These are phyloP conservation scores for Rhinopomastus cyanomelas DNA, from an alignment of 2,113 vertebrate genomes.

Conservation along the genomic window DNA sequence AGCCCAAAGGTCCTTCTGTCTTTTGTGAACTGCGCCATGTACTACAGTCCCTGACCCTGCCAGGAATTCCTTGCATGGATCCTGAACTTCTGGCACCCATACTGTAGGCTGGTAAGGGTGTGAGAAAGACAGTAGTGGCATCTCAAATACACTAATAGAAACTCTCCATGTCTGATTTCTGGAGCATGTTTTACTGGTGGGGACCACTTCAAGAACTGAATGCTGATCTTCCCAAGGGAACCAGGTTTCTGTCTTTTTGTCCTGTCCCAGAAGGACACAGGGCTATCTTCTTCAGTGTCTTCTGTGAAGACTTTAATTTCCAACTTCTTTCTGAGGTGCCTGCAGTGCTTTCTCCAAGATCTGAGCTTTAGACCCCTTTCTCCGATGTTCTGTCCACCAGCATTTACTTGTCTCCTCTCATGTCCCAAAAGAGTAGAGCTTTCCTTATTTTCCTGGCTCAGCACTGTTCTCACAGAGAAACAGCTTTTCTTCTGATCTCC, in stretches of 20 bases:
- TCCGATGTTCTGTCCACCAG: not conserved
- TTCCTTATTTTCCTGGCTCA: not conserved
- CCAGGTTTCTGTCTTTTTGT: not conserved
- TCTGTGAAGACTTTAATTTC: not conserved
- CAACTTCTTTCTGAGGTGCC: not conserved
- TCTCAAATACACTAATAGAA: not conserved
- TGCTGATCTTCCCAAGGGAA: not conserved
- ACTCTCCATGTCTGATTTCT: not conserved
- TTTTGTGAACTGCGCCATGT: not conserved
- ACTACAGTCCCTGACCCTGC: not conserved
- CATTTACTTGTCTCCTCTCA: not conserved
- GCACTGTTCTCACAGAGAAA: not conserved
- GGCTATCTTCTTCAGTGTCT: not conserved
- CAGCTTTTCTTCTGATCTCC: not conserved
- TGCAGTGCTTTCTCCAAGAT: not conserved
- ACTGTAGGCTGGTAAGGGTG: not conserved
- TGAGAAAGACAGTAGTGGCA: not conserved
- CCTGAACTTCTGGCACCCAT: not conserved
- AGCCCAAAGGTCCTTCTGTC: not conserved
- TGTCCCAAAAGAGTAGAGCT: not conserved
- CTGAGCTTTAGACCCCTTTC: not conserved
- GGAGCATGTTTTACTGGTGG: not conserved
- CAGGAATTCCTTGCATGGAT: not conserved
- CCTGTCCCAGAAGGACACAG: not conserved
- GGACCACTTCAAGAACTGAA: not conserved